Conservation (phyloP, 2,113 vertebrate genomes). For the Phalacrocorax aristotelis region DNA sequence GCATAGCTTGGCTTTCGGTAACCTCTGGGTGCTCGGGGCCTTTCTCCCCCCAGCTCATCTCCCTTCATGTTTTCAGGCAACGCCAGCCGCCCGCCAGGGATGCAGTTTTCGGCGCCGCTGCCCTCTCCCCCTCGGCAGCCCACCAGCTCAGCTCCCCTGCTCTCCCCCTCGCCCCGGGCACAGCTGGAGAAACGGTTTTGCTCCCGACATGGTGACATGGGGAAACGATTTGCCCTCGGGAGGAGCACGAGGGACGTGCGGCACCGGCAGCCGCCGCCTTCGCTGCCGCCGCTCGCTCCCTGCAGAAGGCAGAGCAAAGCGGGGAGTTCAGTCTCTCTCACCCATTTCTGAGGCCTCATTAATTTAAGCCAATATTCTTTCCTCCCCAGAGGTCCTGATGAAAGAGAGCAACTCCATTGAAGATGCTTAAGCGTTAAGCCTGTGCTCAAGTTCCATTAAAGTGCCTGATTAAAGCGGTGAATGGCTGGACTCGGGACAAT, state of each 20-base stretch:
- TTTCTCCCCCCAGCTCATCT: too few relatives aligned
- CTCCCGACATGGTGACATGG: background rate
- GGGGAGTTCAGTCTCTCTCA: background rate
- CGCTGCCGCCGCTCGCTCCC: rapidly evolving
- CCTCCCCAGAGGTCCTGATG: background rate
- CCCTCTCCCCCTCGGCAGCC: background rate
- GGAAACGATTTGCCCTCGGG: background rate
- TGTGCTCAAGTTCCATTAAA: background rate
- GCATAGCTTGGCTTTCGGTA: rapidly evolving
- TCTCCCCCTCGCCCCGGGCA: background rate
- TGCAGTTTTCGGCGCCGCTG: rapidly evolving
- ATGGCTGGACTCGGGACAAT: background rate
- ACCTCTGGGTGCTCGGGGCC: background rate
- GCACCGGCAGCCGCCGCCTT: background rate
- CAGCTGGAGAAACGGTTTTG: background rate
- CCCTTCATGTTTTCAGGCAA: rapidly evolving
- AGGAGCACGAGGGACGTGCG: background rate
- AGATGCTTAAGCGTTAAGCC: background rate
- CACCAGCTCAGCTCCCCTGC: background rate
- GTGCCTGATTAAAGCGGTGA: background rate
- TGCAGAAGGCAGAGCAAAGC: background rate
- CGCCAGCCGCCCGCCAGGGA: background rate
- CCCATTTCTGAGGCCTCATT: background rate
- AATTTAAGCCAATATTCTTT: background rate
- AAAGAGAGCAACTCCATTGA: background rate